A percentile compares a stretch with the other conserved stretches of the same genome.
These are phyloP conservation scores for Pimpla rufipes DNA, from an alignment of 2,888 invertebrate species.

Conservation along the genomic window DNA sequence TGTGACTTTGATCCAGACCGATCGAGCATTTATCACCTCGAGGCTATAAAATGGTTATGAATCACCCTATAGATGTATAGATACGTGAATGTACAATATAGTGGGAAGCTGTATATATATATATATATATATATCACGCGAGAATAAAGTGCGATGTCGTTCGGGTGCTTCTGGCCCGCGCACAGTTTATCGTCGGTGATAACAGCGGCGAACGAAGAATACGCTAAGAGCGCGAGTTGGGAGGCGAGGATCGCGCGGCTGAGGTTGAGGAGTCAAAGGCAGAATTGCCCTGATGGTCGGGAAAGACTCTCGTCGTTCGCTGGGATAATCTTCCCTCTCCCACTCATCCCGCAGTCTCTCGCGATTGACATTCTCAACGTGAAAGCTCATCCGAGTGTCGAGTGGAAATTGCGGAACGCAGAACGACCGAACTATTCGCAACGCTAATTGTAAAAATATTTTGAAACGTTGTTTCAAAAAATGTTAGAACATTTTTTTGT, in stretches of 20 bases:
- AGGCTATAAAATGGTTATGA: not conserved
- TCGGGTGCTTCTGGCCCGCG: constrained; percentile 28
- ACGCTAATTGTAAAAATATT: not conserved
- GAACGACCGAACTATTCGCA: not conserved
- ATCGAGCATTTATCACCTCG: not conserved
- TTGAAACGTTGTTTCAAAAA: not conserved
- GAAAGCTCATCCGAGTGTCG: constrained; percentile 3
- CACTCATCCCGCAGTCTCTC: constrained; percentile 27
- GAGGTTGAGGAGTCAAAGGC: not conserved
- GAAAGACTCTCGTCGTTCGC: constrained; percentile 25
- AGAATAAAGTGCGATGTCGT: constrained; percentile 59
- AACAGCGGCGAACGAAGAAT: constrained; percentile 48
- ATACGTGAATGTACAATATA: not conserved
- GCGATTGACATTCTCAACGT: constrained; percentile 33
- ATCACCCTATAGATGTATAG: not conserved
- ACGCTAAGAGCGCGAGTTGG: not conserved
- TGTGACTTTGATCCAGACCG: no score
- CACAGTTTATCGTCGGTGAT: constrained; percentile 51
- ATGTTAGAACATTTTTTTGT: not conserved
- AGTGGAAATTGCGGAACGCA: not conserved
- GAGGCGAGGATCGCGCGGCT: not conserved
- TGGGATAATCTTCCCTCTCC: constrained; percentile 26
- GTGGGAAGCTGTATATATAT: not conserved
- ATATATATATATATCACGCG: constrained; percentile 26
- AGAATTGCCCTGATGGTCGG: not conserved